A percentile compares a stretch with the other conserved stretches of the same genome.
These are phyloP conservation scores for Notamacropus eugenii DNA, from an alignment of 2,797 vertebrate species.

Conservation along the genomic window DNA sequence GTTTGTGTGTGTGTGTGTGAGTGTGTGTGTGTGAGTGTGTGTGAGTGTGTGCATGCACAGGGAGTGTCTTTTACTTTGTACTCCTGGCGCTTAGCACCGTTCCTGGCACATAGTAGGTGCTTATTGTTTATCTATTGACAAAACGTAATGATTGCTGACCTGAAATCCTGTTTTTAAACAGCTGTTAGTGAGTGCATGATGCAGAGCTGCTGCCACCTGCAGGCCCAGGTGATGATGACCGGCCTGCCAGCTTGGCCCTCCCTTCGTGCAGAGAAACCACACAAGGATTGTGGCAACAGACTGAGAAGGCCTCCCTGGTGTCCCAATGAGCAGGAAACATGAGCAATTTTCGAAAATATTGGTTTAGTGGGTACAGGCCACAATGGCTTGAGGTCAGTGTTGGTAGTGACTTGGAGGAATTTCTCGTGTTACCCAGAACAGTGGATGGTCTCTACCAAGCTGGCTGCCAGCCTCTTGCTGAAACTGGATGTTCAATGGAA, in stretches of 20 bases:
- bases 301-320: background rate
- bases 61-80: background rate
- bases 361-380: background rate
- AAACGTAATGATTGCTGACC: too few species aligned
- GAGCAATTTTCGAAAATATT: background rate
- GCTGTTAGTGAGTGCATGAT: background rate
- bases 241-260: background rate
- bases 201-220: conserved; percentile 81
- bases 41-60: too few species aligned
- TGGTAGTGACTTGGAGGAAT: background rate
- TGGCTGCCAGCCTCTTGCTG: background rate
- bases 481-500: background rate
- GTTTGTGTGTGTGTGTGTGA: too few species aligned
- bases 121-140: too few species aligned
- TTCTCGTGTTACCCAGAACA: background rate
- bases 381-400: too few species aligned
- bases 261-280: background rate
- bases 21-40: too few species aligned
- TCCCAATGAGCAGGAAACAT: conserved; percentile 41
- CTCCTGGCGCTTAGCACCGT: background rate
- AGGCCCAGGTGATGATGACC: conserved; percentile 73
- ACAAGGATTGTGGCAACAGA: background rate
- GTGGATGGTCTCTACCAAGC: background rate
- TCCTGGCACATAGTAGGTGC: background rate
- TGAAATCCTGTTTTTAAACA: background rate